These are phyloP conservation scores for Vulpes ferrilata DNA, from an alignment of 2,113 vertebrate genomes.

Conservation along the genomic window DNA sequence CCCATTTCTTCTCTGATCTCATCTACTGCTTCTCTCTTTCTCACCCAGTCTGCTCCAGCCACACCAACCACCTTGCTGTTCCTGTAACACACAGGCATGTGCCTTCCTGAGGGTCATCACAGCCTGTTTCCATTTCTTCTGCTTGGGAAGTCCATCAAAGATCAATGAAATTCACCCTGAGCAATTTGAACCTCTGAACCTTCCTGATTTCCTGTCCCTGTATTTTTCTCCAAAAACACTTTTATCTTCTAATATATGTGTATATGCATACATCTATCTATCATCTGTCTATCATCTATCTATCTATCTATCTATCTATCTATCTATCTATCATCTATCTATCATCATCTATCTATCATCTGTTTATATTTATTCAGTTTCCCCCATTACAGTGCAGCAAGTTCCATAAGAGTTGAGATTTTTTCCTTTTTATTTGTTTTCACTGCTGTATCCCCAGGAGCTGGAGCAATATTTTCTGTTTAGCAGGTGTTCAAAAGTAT, in stretches of 20 bases:
- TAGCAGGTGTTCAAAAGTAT: neutral
- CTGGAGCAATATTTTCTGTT: neutral
- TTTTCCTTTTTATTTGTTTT: neutral
- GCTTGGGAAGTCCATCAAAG: neutral
- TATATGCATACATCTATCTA: neutral
- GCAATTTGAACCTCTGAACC: neutral
- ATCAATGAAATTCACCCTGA: neutral
- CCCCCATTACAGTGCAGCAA: neutral
- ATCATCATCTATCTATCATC: neutral
- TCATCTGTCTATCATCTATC: neutral
- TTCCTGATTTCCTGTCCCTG: neutral
- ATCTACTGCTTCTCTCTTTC: neutral
- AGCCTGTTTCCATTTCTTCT: neutral
- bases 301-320: neutral
- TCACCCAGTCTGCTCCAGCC: neutral
- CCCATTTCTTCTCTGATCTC: neutral
- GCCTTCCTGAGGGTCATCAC: neutral
- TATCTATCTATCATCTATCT: neutral
- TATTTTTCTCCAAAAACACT: neutral
- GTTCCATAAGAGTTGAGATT: neutral
- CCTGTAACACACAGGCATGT: neutral
- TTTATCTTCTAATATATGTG: neutral
- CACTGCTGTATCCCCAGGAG: neutral
- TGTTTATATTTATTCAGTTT: neutral
- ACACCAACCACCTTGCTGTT: neutral